Percentiles rank a stretch among this genome's conserved stretches.
These are phyloP conservation scores for Tadarida brasiliensis DNA, from an alignment of 2,797 vertebrate genomes.

Conservation along the genomic window DNA sequence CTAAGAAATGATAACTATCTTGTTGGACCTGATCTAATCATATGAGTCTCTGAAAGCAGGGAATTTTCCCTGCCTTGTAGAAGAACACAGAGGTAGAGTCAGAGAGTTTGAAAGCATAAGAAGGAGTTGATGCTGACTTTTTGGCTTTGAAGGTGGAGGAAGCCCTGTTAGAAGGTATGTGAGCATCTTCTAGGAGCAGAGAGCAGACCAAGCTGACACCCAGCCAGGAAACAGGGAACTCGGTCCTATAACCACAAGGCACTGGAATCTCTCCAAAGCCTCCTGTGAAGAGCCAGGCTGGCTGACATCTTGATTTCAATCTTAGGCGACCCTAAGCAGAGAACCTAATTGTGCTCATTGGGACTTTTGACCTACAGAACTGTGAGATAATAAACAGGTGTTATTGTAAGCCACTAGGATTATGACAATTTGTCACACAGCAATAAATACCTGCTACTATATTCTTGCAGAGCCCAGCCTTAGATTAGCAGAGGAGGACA, in stretches of 20 bases:
- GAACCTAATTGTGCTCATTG: neutral
- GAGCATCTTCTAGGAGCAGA: neutral
- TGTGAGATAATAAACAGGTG: neutral
- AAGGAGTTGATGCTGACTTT: neutral
- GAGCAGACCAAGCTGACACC: neutral
- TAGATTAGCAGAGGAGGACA: neutral
- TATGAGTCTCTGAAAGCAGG: neutral
- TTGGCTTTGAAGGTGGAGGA: neutral
- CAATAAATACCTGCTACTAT: neutral
- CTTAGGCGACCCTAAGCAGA: neutral
- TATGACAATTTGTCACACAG: neutral
- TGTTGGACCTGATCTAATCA: neutral
- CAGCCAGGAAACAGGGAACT: neutral
- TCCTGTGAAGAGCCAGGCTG: neutral
- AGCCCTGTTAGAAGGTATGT: rapidly evolving
- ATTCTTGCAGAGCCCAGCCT: neutral
- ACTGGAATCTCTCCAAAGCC: neutral
- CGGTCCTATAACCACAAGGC: neutral
- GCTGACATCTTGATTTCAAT: neutral
- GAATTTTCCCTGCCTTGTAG: neutral
- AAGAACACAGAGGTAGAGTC: neutral
- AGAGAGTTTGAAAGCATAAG: neutral
- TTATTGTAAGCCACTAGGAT: neutral
- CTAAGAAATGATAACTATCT: neutral
- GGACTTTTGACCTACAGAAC: neutral